These are phyloP conservation scores for Nanorana parkeri DNA, from an alignment of 2,113 vertebrate species.

Conservation along the genomic window DNA sequence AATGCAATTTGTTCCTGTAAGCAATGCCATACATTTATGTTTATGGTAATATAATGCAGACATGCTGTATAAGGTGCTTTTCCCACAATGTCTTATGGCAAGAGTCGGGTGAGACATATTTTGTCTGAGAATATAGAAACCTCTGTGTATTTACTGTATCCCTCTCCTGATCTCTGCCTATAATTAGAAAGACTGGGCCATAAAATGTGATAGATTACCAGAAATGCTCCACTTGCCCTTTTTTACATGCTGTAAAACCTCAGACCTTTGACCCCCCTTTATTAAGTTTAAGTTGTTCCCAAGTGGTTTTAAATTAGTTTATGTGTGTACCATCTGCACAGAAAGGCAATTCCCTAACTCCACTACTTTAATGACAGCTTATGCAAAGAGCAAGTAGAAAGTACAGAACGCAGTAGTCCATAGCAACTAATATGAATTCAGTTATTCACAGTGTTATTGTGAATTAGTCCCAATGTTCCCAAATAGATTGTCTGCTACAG, in stretches of 20 bases:
- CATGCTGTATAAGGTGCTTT: too few species aligned
- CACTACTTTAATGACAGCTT: not conserved
- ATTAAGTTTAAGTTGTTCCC: conserved; percentile 15
- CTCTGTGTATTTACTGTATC: conserved; percentile 13
- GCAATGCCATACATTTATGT: too few species aligned
- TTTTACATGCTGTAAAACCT: conserved; percentile 33
- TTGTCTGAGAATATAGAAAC: conserved; percentile 9
- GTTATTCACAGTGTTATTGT: too few species aligned
- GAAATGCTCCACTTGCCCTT: not conserved
- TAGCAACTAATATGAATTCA: too few species aligned
- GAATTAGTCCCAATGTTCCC: too few species aligned
- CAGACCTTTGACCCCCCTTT: conserved; percentile 27
- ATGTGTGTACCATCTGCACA: not conserved
- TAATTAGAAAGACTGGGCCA: conserved; percentile 3
- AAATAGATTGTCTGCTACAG: too few species aligned
- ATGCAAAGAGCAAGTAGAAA: too few species aligned
- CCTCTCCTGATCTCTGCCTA: not conserved
- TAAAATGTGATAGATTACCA: conserved; percentile 21
- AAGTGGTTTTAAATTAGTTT: not conserved
- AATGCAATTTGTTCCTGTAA: too few species aligned
- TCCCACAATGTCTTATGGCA: too few species aligned
- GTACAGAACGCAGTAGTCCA: too few species aligned
- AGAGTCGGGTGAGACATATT: not conserved
- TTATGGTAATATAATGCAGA: too few species aligned
- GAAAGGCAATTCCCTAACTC: not conserved